phyloP scores from a whole-genome alignment of 1,140 invertebrate genomes.

The Listronotus bonariensis region DNA sequence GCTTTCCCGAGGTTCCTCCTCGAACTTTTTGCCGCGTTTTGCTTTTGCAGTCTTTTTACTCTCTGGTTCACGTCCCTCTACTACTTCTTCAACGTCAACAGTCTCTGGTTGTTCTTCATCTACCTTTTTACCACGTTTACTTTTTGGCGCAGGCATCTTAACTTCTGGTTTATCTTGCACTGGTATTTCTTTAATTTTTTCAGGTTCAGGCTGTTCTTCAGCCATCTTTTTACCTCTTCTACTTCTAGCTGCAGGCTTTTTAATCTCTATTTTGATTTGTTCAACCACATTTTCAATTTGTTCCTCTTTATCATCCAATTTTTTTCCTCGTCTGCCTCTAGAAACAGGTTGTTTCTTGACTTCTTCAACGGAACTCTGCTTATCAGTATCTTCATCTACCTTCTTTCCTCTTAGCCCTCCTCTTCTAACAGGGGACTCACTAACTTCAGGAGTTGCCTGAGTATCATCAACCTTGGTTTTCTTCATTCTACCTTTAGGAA shows the following conservation, averaged over 20 bases:
- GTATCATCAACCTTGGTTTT: neutral
- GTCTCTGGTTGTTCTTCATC: neutral
- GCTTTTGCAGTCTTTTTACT: neutral
- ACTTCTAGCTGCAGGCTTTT: neutral
- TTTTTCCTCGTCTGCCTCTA: neutral
- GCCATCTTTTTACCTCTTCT: no score
- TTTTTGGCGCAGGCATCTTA: neutral
- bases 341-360: neutral
- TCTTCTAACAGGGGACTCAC: neutral
- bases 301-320: neutral
- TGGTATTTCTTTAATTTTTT: no score
- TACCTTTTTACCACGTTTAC: neutral
- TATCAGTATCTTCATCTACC: neutral
- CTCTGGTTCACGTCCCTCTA: neutral
- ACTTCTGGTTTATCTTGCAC: neutral
- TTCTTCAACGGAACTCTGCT: neutral
- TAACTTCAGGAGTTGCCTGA: neutral
- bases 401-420: neutral
- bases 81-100: neutral
- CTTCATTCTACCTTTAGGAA: neutral
- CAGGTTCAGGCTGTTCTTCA: no score
- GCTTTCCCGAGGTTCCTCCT: no score
- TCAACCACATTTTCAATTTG: neutral
- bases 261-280: neutral
- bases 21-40: no score